Percentiles rank a stretch among this genome's conserved stretches.
These are phyloP conservation scores for Littorina saxatilis DNA, from an alignment of 1,140 invertebrate species.

Conservation along the genomic window DNA sequence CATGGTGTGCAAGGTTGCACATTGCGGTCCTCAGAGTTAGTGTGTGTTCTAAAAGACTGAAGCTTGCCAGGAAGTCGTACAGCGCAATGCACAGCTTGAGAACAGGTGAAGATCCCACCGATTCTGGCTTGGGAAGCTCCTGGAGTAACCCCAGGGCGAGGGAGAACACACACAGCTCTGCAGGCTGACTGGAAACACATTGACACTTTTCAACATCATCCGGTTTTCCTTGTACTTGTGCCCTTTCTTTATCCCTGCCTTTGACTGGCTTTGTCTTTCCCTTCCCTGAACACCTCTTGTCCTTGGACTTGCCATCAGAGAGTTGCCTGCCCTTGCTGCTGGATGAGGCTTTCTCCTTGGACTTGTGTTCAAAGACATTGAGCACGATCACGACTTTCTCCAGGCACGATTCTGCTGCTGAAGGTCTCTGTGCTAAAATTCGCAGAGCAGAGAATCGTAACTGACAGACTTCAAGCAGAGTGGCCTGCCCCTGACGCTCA, in stretches of 20 bases:
- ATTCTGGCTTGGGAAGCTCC: neutral
- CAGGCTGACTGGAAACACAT: too few species aligned
- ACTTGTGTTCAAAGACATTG: neutral
- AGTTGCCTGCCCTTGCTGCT: too few species aligned
- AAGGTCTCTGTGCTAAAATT: constrained; percentile 3
- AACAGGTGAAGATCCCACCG: neutral
- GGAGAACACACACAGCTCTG: neutral
- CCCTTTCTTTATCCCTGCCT: neutral
- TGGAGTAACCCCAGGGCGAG: neutral
- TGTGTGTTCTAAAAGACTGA: too few species aligned
- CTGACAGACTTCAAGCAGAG: constrained; percentile 1
- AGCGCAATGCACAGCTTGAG: neutral
- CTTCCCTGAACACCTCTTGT: too few species aligned
- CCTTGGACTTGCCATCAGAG: too few species aligned
- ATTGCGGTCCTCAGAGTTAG: neutral
- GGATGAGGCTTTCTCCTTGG: too few species aligned
- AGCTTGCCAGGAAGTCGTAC: neutral
- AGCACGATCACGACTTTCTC: constrained; percentile 13
- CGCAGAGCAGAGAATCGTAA: neutral
- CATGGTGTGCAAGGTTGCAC: neutral
- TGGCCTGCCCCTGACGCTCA: neutral
- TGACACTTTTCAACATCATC: constrained; percentile 1
- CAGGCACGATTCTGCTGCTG: neutral
- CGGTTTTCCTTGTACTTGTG: neutral
- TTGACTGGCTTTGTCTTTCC: neutral